Evolutionary conservation across 2,888 invertebrate genomes (phyloP).

Genomic region (Linnaemya tessellans): DNA sequence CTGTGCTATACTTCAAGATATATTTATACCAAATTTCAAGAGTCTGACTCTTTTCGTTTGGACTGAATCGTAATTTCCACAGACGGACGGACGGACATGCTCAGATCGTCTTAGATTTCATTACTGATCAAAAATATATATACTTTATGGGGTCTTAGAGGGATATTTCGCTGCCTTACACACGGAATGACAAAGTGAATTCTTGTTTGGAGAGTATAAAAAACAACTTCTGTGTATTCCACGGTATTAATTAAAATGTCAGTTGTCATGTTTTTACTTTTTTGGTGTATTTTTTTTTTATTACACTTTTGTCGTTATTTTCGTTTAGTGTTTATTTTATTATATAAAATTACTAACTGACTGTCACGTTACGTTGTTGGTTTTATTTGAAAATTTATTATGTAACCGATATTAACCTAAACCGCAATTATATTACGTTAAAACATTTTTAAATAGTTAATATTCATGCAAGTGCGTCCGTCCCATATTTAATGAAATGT

Average conservation of each 20-base stretch:
- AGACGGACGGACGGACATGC: too few species aligned
- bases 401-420: slow-evolving; percentile 10
- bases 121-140: too few species aligned
- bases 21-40: too few species aligned
- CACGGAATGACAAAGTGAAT: too few species aligned
- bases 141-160: too few species aligned
- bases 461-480: neutral
- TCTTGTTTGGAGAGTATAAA: too few species aligned
- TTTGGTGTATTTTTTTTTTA: neutral
- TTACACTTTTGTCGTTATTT: neutral
- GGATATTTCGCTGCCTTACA: too few species aligned
- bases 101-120: too few species aligned
- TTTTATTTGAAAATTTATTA: slow-evolving; percentile 31
- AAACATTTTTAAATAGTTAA: neutral
- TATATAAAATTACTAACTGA: neutral
- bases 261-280: neutral
- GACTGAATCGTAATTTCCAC: too few species aligned
- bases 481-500: neutral
- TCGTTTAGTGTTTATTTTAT: neutral
- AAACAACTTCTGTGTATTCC: neutral
- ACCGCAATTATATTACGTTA: slow-evolving; percentile 23
- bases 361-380: slow-evolving; percentile 6
- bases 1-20: too few species aligned
- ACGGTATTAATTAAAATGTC: neutral
- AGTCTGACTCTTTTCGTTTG: too few species aligned